phyloP scores from a whole-genome alignment of 2,888 invertebrate species.

The Mayetiola destructor region DNA sequence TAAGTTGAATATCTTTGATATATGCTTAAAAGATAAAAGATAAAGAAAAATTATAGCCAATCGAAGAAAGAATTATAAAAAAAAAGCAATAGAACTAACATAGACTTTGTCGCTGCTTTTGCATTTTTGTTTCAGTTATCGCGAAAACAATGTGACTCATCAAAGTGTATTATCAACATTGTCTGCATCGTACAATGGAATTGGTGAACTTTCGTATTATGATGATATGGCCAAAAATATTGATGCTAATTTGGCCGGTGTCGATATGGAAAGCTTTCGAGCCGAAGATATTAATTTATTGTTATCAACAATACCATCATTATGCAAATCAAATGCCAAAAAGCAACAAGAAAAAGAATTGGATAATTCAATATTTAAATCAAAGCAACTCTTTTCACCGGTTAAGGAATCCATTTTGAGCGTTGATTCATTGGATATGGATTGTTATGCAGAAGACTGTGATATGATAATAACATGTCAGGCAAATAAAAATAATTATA shows the following conservation, averaged over 20 bases:
- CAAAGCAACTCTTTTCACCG: slow-evolving; percentile 79
- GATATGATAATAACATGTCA: slow-evolving; percentile 82
- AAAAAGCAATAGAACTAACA: too few species aligned
- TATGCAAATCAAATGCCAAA: slow-evolving; percentile 45
- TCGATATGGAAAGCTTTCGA: slow-evolving; percentile 87
- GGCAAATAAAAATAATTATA: slow-evolving; percentile 88
- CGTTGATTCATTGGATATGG: slow-evolving; percentile 82
- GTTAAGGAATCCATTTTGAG: slow-evolving; percentile 71
- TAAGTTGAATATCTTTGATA: slow-evolving; percentile 33
- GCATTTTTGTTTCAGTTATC: slow-evolving; percentile 46
- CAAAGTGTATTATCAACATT: slow-evolving; percentile 70
- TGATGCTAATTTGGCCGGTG: slow-evolving; percentile 86
- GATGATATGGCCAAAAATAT: slow-evolving; percentile 76
- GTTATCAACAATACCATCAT: slow-evolving; percentile 59
- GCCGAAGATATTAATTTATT: slow-evolving; percentile 82
- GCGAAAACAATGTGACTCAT: slow-evolving; percentile 56
- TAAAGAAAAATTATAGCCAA: background rate
- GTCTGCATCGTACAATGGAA: slow-evolving; percentile 64
- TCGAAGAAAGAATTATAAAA: too few species aligned
- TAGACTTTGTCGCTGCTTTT: too few species aligned
- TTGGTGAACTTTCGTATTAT: slow-evolving; percentile 55
- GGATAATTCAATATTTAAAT: slow-evolving; percentile 82
- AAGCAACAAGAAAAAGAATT: slow-evolving; percentile 55
- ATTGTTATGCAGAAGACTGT: slow-evolving; percentile 56
- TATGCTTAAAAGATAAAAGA: background rate